Conservation (phyloP, 2,113 vertebrate species). For the Tapirus terrestris region DNA sequence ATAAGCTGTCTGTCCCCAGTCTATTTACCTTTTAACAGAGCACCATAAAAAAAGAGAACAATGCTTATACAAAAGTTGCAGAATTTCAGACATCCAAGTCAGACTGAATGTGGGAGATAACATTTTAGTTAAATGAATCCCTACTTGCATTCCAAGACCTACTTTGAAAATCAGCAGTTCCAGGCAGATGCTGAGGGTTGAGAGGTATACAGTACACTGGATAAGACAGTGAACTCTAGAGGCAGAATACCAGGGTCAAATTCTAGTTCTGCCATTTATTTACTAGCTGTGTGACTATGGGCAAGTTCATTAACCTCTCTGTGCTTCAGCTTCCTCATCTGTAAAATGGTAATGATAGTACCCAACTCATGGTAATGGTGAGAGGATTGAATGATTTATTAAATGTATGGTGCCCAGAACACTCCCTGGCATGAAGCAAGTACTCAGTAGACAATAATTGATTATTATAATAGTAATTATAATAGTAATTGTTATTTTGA, state of each 20-base stretch:
- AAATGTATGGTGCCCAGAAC: neutral
- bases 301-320: neutral
- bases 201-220: neutral
- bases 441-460: no score
- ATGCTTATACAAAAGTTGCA: neutral
- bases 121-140: neutral
- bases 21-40: neutral
- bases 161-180: neutral
- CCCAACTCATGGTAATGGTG: no score
- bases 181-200: neutral
- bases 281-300: neutral
- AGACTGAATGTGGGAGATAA: neutral
- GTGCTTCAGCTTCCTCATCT: neutral
- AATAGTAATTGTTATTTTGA: neutral
- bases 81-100: neutral
- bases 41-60: neutral
- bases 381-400: neutral
- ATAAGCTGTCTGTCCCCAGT: neutral
- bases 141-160: neutral
- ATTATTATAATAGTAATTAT: no score
- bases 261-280: neutral
- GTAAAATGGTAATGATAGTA: neutral
- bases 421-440: neutral
- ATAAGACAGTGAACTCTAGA: neutral
- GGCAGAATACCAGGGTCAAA: neutral